A percentile compares a stretch with the other conserved stretches of the same genome.
Evolutionary conservation across 2,888 invertebrate species (phyloP).

Genomic region (Rotaria macrura): DNA sequence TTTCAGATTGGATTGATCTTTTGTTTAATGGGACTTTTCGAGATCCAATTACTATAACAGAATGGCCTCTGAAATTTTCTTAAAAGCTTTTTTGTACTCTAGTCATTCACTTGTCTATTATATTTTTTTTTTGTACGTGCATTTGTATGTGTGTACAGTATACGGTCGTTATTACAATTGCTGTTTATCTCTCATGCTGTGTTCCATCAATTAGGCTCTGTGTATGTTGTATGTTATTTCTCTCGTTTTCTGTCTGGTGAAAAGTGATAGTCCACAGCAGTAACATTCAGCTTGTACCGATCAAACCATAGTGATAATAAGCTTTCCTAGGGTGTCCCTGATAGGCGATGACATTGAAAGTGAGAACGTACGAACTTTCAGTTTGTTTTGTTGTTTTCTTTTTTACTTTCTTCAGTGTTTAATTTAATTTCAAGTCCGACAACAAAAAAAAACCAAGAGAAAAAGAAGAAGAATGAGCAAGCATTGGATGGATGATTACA

Average conservation of each 20-base stretch:
- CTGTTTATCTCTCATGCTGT: constrained; percentile 3
- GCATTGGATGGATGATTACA: background rate
- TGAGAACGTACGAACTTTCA: background rate
- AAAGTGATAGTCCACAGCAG: constrained; percentile 8
- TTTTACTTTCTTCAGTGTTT: background rate
- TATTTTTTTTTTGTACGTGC: background rate
- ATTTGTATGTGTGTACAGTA: background rate
- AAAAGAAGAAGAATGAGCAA: background rate
- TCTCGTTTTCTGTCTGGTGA: constrained; percentile 2
- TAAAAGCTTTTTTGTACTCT: background rate
- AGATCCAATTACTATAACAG: background rate
- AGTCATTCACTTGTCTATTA: background rate
- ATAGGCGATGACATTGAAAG: background rate
- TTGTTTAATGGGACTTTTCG: background rate
- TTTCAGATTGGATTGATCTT: background rate
- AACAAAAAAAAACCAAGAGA: no score
- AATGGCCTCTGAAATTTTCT: background rate
- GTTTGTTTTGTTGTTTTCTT: background rate
- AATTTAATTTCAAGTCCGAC: no score
- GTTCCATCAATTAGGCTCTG: background rate
- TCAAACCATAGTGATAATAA: constrained; percentile 12
- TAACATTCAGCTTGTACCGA: background rate
- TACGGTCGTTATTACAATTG: background rate
- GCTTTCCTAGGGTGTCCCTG: background rate
- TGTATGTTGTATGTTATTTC: background rate